Evolutionary conservation across 2,113 vertebrate genomes (phyloP).

Genomic region (Picathartes gymnocephalus): DNA sequence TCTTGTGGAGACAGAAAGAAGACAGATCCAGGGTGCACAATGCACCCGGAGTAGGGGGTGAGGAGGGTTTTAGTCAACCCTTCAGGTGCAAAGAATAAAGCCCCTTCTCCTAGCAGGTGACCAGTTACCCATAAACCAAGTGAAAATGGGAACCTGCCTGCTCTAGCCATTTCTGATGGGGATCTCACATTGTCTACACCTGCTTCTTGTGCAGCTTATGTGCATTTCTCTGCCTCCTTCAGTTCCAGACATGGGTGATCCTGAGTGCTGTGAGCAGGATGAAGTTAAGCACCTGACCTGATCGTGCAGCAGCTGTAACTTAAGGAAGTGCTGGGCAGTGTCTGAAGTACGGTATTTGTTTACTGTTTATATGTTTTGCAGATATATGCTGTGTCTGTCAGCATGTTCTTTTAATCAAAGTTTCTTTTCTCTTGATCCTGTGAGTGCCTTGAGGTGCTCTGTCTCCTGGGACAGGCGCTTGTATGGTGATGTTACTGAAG

Average conservation of each 20-base stretch:
- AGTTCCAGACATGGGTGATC: not conserved
- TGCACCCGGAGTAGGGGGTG: not conserved
- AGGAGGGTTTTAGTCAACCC: not conserved
- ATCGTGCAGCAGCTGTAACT: not conserved
- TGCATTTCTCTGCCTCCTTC: not conserved
- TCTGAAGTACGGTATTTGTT: not conserved
- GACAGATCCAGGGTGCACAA: not conserved
- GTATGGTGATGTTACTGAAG: not conserved
- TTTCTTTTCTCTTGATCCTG: not conserved
- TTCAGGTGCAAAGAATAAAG: not conserved
- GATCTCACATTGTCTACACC: not conserved
- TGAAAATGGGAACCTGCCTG: not conserved
- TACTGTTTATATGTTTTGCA: not conserved
- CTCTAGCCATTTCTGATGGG: not conserved
- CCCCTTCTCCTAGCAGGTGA: not conserved
- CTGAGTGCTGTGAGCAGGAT: not conserved
- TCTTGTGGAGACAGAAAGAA: not conserved
- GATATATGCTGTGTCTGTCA: not conserved
- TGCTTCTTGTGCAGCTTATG: not conserved
- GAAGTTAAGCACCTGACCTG: not conserved
- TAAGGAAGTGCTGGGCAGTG: not conserved
- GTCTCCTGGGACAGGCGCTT: not conserved
- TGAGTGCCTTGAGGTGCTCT: not conserved
- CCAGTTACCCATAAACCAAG: not conserved
- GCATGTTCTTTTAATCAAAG: not conserved